Evolutionary conservation across 1,140 invertebrate genomes (phyloP), one percentile per base, ranked within the genome.

Genomic region (Drosophila parvula): DNA sequence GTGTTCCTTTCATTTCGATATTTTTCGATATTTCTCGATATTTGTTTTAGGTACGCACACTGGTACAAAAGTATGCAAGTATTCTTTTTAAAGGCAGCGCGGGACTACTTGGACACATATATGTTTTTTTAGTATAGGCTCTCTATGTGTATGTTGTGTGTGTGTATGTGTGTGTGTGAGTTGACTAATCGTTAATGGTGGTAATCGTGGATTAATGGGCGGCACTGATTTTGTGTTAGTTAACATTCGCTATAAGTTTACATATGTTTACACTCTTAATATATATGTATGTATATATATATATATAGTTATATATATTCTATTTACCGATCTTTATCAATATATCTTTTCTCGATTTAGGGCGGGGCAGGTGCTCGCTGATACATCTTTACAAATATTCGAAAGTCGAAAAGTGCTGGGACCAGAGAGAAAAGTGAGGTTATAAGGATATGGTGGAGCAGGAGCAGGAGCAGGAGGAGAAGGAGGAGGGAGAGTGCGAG

Each of bases 161-260:
- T 83, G 44, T 69, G 45, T 81, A n/a, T 78, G 18, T 77, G 34
- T 61, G 18, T 81, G 36, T 69, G 50, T 83, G 48, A 70, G 50
- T 59, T 83, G 71, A 79, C 83, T 86, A 86, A 88, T 88, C 36
- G 22, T 83, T 89, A 89, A 89, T 89, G 83, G 83, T 89, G 83
- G 83, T 88, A 88, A 88, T 88, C 84, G 84, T 88, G 84, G 84
- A 89, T 88, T 89, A 88, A 88, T 88, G 84, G 84, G 84, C 84
- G 84, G 84, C 84, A 89, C 80, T 88, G 84, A 88, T 88, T 88
- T 89, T 89, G 80, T 89, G 84, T 88, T 86, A 88, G 84, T 88
- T 88, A 88, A 88, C 84, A 88, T 88, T 88, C 73, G 77, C 79
- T 88, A 78, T 79, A 83, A 73, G 69, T 71, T 70, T 78, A 78